A percentile compares a stretch with the other conserved stretches of the same genome.
Evolutionary conservation across 2,113 vertebrate species (phyloP).

Genomic region (Sylvilagus bachmani): DNA sequence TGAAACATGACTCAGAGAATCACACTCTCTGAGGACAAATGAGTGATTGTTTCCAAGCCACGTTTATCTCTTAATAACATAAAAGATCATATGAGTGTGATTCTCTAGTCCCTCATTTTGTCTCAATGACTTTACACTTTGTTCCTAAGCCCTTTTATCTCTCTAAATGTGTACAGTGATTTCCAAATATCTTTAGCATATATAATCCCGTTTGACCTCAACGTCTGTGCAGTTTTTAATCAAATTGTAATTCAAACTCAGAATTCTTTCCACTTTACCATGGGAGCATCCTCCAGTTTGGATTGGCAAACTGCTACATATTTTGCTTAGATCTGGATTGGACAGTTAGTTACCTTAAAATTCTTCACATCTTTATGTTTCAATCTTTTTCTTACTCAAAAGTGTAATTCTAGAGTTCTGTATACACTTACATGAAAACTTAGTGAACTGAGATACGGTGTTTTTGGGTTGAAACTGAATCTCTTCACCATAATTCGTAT

Average conservation of each 20-base stretch:
- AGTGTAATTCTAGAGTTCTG: not conserved
- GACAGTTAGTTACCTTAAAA: not conserved
- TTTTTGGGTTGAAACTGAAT: slow-evolving; percentile 52
- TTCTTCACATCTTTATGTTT: not conserved
- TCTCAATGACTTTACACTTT: not conserved
- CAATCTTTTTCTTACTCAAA: not conserved
- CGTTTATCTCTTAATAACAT: not conserved
- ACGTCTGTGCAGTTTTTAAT: not conserved
- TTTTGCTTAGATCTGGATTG: not conserved
- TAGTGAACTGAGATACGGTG: slow-evolving; percentile 4
- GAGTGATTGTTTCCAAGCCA: not conserved
- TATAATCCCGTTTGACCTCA: not conserved
- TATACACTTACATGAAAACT: not conserved
- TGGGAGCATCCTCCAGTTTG: not conserved
- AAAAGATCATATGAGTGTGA: not conserved
- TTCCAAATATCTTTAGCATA: not conserved
- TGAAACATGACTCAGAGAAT: not conserved
- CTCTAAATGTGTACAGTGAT: not conserved
- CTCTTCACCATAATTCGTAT: slow-evolving; percentile 28
- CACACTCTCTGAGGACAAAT: not conserved
- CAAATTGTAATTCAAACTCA: not conserved
- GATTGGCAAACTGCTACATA: not conserved
- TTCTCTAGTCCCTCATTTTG: not conserved
- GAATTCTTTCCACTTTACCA: not conserved
- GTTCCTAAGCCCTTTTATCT: not conserved